Base-by-base conservation (phyloP, 2,797 vertebrate species). In the Strix occidentalis region DNA sequence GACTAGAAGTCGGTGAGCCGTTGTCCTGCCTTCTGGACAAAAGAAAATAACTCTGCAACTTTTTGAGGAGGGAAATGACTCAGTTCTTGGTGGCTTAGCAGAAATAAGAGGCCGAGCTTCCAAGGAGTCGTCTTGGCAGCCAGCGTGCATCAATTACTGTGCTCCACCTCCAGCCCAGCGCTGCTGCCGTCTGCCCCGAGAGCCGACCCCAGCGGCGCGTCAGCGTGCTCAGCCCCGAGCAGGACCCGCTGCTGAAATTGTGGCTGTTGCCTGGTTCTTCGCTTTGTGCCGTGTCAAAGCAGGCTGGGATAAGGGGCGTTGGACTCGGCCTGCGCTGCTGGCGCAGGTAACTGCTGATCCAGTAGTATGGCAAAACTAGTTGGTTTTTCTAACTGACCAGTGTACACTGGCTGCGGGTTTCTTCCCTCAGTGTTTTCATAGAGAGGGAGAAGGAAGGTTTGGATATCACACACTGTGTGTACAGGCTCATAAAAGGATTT, bases 61-160 rank as follows among this genome's bases (percentile, higher is more conserved):
- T 37, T 41, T 12, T 31, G 68, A 79, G 81, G 66, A 64, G 95
- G 93, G 95, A 94, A 94, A 39, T 88, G 90, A 88, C 92, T 94
- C 95, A 82, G 68, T 88, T 66, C 66, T 78, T 41, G 51, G 90
- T 84, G 92, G 80, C 83, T 90, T 80, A 64, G 79, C 79, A 85
- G 90, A 81, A 90, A 82, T 46, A 46, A 60, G 87, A 84, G 92
- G 65, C 83, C 3, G 18, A 51, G 75, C 84, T 84, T 82, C 87
- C 80, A 60, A 51, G 79, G 87, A 87, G 65, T 33, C 2, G 0
- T 51, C 51, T 85, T 78, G 90, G 87, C 87, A 81, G 75, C 41
- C 12, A 4, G 11, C 0, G 58, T 48, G 78, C 82, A 68, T 54
- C 86, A 54, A 33, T 76, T 58, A 16, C 81, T 12, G 29, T 2